A percentile compares a stretch with the other conserved stretches of the same genome.
Evolutionary conservation across 1,140 invertebrate species (phyloP).

Genomic region (Babylonia areolata): DNA sequence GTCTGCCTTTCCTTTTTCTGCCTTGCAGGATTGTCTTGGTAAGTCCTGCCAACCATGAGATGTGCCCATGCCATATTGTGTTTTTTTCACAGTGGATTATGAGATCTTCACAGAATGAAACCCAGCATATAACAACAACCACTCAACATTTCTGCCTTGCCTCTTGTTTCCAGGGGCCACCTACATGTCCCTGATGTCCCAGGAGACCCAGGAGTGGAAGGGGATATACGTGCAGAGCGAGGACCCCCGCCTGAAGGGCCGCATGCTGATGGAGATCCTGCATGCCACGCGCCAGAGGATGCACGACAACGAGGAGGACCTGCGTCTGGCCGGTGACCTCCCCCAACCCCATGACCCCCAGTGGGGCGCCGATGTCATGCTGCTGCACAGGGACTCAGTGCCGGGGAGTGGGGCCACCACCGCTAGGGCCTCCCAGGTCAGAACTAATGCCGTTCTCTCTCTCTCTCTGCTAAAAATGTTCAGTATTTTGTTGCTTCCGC

Average conservation of each 20-base stretch:
- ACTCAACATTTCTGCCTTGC: too few species aligned
- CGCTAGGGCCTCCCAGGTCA: not conserved
- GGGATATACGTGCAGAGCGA: slow-evolving; percentile 53
- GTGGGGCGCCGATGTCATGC: not conserved
- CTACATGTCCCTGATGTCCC: not conserved
- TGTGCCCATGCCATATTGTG: too few species aligned
- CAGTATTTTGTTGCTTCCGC: too few species aligned
- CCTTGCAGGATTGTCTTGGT: too few species aligned
- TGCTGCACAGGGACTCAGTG: not conserved
- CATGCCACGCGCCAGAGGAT: slow-evolving; percentile 56
- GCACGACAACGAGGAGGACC: slow-evolving; percentile 58
- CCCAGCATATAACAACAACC: too few species aligned
- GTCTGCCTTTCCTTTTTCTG: too few species aligned
- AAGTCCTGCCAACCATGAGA: too few species aligned
- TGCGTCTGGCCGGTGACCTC: slow-evolving; percentile 39
- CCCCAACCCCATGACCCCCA: not conserved
- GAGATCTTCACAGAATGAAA: too few species aligned
- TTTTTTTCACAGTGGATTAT: too few species aligned
- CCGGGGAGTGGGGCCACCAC: not conserved
- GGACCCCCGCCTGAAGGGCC: slow-evolving; percentile 52
- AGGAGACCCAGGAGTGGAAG: slow-evolving; percentile 58
- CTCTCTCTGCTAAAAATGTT: too few species aligned
- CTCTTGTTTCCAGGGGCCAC: slow-evolving; percentile 1
- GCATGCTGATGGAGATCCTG: slow-evolving; percentile 60
- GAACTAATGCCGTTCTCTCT: not conserved